Evolutionary conservation across 2,113 vertebrate genomes (phyloP), one percentile per base, ranked within the genome.

Genomic region (Hippocampus zosterae): DNA sequence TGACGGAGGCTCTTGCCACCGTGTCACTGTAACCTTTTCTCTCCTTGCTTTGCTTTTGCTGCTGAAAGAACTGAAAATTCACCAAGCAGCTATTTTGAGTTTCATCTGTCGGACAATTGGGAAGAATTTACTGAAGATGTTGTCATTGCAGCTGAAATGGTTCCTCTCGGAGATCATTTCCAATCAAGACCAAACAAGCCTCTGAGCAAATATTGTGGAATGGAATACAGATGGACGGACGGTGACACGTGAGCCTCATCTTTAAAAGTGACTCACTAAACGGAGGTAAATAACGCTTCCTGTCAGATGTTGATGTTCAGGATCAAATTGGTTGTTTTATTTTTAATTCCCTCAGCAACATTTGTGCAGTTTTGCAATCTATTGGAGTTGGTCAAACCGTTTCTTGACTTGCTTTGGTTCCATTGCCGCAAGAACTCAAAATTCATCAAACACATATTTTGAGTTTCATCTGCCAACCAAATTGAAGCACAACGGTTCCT

Each of bases 201-300:
- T 71, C 52, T 63, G 56, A 74, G 52, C 8, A 44, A 8, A 65
- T 21, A 13, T 42, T 60, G 46, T 23, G 15, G 63, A 57, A 76
- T 72, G 59, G 65, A 62, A 74, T 23, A 64, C 46, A 74, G 27
- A 61, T 41, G 70, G 68, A 76, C 12, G 65, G 59, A 80, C 33
- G 40, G 13, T 23, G 67, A 37, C 12, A 50, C 25, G 5, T 15
- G 52, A 23, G 2, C 52, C 6, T 70, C 37, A 44, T 57, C 21
- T 8, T 12, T 40, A 8, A 8, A 8, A 61, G 57, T 18, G 27
- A 29, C 33, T 62, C 8, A 8, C 29, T 59, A 11, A n/a, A 44
- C 13, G 33, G 33, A 37, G 33, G 33, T 37, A 37, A 37, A 37
- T 37, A 37, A 37, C 33, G 5, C 33, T 37, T 37, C 33, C 33